Evolutionary conservation across 2,113 vertebrate genomes (phyloP), one percentile per base, ranked within the genome.

Genomic region (Girardinichthys multiradiatus): DNA sequence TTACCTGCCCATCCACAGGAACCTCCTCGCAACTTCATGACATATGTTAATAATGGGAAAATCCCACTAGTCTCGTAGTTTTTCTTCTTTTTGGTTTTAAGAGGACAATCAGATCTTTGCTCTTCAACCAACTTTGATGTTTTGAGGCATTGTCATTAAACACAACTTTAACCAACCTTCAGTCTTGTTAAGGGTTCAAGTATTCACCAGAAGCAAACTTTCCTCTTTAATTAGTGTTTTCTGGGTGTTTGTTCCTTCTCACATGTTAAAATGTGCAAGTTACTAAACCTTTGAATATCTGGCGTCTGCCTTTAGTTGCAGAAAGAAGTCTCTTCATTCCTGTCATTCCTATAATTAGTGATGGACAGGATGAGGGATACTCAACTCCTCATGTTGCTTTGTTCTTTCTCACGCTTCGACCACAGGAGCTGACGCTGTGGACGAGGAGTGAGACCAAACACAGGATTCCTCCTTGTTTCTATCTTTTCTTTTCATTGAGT

Each of bases 401-500:
- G 48, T 54, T 54, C 8, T 54, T 24, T 54, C 21, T 54, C 48
- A 54, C 21, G 48, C 48, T 54, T 19, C 48, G 48, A 24, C 48
- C 21, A 24, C 48, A 54, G 48, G 48, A 54, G 21, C 48, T 54
- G 48, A 54, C 21, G 48, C 48, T 54, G 24, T 3, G 24, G 48
- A n/a, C 19, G 17, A 21, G 48, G 24, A 54, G 48, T 54, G 48
- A n/a, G 24, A 8, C 48, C 48, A 54, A 54, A n/a, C 48, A n/a
- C 24, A 24, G 48, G 48, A 54, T 54, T 54, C 48, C 24, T 54
- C 8, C 24, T n/a, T n/a, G 21, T 54, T 54, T 54, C 48, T n/a
- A 54, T 54, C 48, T 54, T 54, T 54, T 54, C 48, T 54, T 54
- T 54, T 54, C 48, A 54, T n/a, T n/a, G 24, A n/a, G 48, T n/a